Conservation (phyloP, 2,113 vertebrate genomes). For the Microcebus lehilahytsara region DNA sequence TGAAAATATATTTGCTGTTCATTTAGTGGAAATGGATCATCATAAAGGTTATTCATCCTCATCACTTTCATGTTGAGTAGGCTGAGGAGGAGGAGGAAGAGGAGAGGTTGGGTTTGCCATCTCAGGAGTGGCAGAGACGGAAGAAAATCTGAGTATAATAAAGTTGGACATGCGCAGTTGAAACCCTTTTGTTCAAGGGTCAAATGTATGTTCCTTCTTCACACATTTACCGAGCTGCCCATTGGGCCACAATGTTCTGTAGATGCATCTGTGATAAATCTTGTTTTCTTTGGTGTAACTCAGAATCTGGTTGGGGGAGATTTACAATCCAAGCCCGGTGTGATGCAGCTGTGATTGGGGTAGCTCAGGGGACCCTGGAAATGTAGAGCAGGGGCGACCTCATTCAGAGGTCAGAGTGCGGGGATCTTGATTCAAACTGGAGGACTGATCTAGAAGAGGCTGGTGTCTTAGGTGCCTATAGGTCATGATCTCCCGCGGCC, state of each 20-base stretch:
- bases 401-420: too few relatives aligned
- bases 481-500: accelerated
- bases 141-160: background rate
- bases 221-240: background rate
- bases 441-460: background rate
- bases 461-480: accelerated
- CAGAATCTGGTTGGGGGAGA: background rate
- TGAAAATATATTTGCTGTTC: background rate
- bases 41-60: background rate
- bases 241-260: background rate
- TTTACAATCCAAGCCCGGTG: background rate
- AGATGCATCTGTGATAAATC: background rate
- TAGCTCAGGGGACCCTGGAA: background rate
- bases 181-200: background rate
- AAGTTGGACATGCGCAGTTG: background rate
- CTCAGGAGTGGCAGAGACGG: background rate
- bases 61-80: background rate
- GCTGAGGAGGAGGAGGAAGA: background rate
- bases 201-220: background rate
- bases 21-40: background rate
- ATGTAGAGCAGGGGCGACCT: background rate
- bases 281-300: background rate
- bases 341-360: background rate
- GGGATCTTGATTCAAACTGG: background rate
- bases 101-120: background rate